Evolutionary conservation across 1,140 invertebrate genomes (phyloP).

Genomic region (Gonioctena quinquepunctata): DNA sequence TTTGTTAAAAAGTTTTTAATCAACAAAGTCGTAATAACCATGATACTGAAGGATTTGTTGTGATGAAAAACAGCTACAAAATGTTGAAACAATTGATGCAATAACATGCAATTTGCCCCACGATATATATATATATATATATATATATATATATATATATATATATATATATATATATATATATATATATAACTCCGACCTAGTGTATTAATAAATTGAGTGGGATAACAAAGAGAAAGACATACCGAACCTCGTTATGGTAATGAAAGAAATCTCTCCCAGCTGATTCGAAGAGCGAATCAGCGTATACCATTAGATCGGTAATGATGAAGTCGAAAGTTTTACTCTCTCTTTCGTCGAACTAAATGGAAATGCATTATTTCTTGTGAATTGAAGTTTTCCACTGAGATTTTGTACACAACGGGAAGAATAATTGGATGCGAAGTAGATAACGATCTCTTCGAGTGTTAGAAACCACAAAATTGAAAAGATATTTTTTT

Average conservation of each 20-base stretch:
- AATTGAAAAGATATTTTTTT: no score
- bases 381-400: slow-evolving; percentile 18
- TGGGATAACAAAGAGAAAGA: neutral
- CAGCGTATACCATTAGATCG: slow-evolving; percentile 8
- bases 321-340: slow-evolving; percentile 17
- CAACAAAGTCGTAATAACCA: neutral
- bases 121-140: neutral
- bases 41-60: neutral
- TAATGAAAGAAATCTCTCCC: slow-evolving; percentile 21
- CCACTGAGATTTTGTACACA: slow-evolving; percentile 2
- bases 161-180: neutral
- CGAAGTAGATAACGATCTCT: neutral
- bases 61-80: neutral
- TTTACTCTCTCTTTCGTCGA: slow-evolving; percentile 8
- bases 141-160: neutral
- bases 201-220: slow-evolving; percentile 9
- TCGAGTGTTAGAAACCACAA: no score
- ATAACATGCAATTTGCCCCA: neutral
- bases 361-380: slow-evolving; percentile 7
- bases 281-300: slow-evolving; percentile 21
- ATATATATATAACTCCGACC: slow-evolving; percentile 2
- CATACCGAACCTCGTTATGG: slow-evolving; percentile 10
- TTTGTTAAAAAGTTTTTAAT: no score
- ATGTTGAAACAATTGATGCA: slow-evolving; percentile 5
- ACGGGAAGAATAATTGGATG: neutral